Base-by-base conservation (phyloP, 1,140 invertebrate species). In the Drosophila teissieri region DNA sequence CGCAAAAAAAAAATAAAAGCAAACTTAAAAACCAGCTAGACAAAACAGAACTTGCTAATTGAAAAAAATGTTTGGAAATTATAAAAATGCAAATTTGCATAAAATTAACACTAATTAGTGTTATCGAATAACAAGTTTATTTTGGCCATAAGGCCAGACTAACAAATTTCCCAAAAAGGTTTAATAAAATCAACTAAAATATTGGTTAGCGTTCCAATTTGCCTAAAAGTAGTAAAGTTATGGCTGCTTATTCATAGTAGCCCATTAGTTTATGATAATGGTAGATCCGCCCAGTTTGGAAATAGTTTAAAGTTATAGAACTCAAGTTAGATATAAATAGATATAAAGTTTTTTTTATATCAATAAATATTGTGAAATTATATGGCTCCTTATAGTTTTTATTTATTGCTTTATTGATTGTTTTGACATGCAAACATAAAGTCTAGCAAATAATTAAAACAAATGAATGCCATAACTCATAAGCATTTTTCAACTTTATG, bases 101-200 rank as follows among this genome's bases (percentile, higher is more conserved):
- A 68, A 40, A 52, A 65, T 65, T 36, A 68, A 68, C 64, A 24
- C 60, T 46, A 67, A 68, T 44, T 65, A 27, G 39, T 65, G 61
- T 24, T 49, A 12, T 40, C 10, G 31, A 52, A 68, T 52, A 68
- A 65, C 61, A 22, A 52, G 64, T 68, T 65, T 68, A 12, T 17
- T 64, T 68, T n/a, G 52, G 60, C 17, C 27, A 45, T 68, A 68
- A 68, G 64, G 64, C 44, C 64, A 68, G 52, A 68, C 64, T 65
- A 68, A 65, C 60, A 68, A 68, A 45, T 27, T 19, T 11, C n/a
- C 11, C 46, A 68, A 65, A 68, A 64, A 44, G 36, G 34, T 36
- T 39, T 44, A 36, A 57, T 63, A 60, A 63, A 63, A 45, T 61
- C 61, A 15, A 3, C 15, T 60, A 61, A 63, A 60, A 63, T 45